Percentiles rank a stretch among this genome's conserved stretches.
These are phyloP conservation scores for Nothobranchius kuhntae DNA, from an alignment of 2,113 vertebrate species.

Conservation along the genomic window DNA sequence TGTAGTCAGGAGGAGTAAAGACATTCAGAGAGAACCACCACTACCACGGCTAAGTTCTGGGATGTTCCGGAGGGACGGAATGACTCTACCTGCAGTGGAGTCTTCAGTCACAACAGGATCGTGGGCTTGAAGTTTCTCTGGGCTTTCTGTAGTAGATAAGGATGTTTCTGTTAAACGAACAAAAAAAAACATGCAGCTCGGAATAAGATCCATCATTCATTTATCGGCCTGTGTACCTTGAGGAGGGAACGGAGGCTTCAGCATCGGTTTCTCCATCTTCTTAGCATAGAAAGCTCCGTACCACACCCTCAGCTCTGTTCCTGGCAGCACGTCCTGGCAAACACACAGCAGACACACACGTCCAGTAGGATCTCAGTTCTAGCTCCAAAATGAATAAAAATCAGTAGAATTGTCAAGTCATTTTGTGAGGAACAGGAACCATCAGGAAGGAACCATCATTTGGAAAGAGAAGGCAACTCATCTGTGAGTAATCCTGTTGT, in stretches of 20 bases:
- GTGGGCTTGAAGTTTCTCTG: slow-evolving; percentile 22
- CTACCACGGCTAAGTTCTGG: background rate
- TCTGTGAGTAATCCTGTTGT: too few species aligned
- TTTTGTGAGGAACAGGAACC: too few species aligned
- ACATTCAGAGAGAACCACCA: background rate
- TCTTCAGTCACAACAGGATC: slow-evolving; percentile 35
- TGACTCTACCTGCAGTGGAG: slow-evolving; percentile 51
- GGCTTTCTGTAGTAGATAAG: slow-evolving; percentile 27
- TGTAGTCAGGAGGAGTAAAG: slow-evolving; percentile 46
- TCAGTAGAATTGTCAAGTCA: too few species aligned
- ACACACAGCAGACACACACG: background rate
- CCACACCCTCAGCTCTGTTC: slow-evolving; percentile 94
- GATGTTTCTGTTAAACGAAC: slow-evolving; percentile 41
- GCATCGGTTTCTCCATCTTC: slow-evolving; percentile 94
- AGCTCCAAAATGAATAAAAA: too few species aligned
- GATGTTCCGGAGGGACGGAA: background rate
- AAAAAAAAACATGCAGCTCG: background rate
- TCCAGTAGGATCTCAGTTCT: too few species aligned
- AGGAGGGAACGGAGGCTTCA: slow-evolving; percentile 81
- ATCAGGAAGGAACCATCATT: too few species aligned
- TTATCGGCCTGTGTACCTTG: slow-evolving; percentile 65
- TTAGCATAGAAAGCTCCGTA: slow-evolving; percentile 98
- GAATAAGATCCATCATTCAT: background rate
- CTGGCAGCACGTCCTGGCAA: slow-evolving; percentile 86
- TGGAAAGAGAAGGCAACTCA: too few species aligned